Evolutionary conservation across 2,888 invertebrate genomes (phyloP).

Genomic region (Eristalinus aeneus): DNA sequence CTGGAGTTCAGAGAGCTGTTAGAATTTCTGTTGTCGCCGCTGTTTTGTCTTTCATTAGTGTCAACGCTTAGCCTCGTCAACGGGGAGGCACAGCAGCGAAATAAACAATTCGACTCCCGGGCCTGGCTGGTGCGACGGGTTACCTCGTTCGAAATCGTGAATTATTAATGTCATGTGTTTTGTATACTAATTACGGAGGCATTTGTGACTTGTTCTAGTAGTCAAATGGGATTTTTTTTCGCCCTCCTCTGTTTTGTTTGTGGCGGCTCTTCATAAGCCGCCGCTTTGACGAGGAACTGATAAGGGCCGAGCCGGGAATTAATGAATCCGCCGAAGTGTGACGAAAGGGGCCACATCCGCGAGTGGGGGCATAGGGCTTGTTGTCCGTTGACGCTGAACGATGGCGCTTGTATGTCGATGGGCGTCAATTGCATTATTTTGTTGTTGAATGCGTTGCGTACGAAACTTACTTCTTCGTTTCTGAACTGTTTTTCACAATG

Average conservation of each 20-base stretch:
- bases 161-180: conserved; percentile 54
- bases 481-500: no score
- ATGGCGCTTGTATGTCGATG: no score
- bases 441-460: no score
- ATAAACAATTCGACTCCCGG: conserved; percentile 32
- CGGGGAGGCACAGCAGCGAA: neutral
- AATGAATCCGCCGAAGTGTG: conserved; percentile 28
- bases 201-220: conserved; percentile 31
- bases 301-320: neutral
- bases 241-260: conserved; percentile 2
- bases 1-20: conserved; percentile 7
- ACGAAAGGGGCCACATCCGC: conserved; percentile 8
- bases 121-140: neutral
- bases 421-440: no score
- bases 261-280: conserved; percentile 43
- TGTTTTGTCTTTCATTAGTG: conserved; percentile 23
- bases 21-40: conserved; percentile 28
- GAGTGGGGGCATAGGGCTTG: conserved; percentile 3
- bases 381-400: no score
- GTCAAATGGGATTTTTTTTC: conserved; percentile 36
- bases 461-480: no score
- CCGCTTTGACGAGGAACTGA: conserved; percentile 30
- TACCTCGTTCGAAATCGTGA: conserved; percentile 41
- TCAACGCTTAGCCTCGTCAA: neutral
- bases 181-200: conserved; percentile 62